Base-by-base conservation (phyloP, 2,797 vertebrate species). In the Allobates femoralis region DNA sequence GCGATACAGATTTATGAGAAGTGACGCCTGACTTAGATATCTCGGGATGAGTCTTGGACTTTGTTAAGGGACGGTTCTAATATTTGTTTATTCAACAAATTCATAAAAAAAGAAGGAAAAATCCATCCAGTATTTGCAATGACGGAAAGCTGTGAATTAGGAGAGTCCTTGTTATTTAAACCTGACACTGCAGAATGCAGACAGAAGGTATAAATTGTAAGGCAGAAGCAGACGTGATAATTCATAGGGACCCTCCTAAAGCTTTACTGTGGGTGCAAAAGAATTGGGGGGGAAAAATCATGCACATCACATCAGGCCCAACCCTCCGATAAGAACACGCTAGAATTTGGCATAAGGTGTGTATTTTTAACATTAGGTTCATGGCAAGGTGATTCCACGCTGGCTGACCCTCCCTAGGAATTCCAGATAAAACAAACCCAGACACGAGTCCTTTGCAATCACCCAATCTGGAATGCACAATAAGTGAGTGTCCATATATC, bases 401-500 rank as follows among this genome's bases (percentile, higher is more conserved):
- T 93, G 91, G 93, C 94, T 95, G 95, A 96, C 96, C 96, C 78
- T 92, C 93, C 93, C 92, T 95, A 96, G 95, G 96, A 98, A 98
- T 98, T 96, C 93, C 94, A 96, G 96, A 97, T 97, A 97, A 98
- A 98, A 95, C 93, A 98, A 95, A 93, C 95, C 94, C 96, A 97
- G 95, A 97, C 97, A 96, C 96, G 95, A 97, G 96, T 96, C 93
- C 93, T 92, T 98, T 95, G 97, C 98, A 98, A 98, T 97, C 96
- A 96, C 95, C 96, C 97, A 95, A 98, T 97, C 96, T 98, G 96
- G 95, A 97, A 97, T 97, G 96, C 95, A 95, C 95, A 99, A 97
- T 97, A 99, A 99, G 97, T 98, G 97, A 96, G 95, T 94, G 93
- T 93, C 96, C 95, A 99, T 99, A 98, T 97, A 98, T 99, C 97